Evolutionary conservation across 2,113 vertebrate genomes (phyloP), one percentile per base, ranked within the genome.

Genomic region (Nerophis ophidion): DNA sequence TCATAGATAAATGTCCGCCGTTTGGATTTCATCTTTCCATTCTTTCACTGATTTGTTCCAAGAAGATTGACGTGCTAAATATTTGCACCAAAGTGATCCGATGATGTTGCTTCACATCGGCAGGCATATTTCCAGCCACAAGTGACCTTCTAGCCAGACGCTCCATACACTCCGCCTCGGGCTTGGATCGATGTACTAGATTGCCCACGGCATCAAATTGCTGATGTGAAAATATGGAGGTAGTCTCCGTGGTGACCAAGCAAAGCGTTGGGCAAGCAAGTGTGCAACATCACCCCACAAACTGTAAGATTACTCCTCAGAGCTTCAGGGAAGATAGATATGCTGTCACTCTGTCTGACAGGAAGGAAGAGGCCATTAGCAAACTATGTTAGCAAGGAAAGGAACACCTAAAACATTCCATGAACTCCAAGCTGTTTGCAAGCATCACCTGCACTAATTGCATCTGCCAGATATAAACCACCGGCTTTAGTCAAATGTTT

Each of bases 341-440:
- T 49, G 63, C 65, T 14, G n/a, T 36, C 44, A 73, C 62, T 50
- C 40, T 50, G 48, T 72, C 72, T 75, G 72, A 72, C 80, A 71
- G 63, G 66, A 79, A 82, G 74, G 67, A 72, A 72, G 58, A 68
- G 70, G 17, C 54, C 74, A 81, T 81, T 76, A 83, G 55, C 69
- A 77, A 61, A 49, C 54, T 53, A 77, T 73, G 84, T 83, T 70
- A 81, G 65, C 46, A 54, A 47, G 36, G 65, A 36, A 44, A 63
- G 56, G 45, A 48, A 15, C 52, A 60, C 52, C 65, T 78, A 54
- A 71, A 83, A 74, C 66, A 73, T 49, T 58, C 59, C 46, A 51
- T 60, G 33, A 65, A 65, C 49, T 57, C 69, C 57, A 64, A 60
- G 56, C 71, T 12, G 47, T n/a, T 9, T 16, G 52, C 44, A 55